Base-by-base conservation (phyloP, 1,140 invertebrate genomes). In the Sycophaga agraensis region DNA sequence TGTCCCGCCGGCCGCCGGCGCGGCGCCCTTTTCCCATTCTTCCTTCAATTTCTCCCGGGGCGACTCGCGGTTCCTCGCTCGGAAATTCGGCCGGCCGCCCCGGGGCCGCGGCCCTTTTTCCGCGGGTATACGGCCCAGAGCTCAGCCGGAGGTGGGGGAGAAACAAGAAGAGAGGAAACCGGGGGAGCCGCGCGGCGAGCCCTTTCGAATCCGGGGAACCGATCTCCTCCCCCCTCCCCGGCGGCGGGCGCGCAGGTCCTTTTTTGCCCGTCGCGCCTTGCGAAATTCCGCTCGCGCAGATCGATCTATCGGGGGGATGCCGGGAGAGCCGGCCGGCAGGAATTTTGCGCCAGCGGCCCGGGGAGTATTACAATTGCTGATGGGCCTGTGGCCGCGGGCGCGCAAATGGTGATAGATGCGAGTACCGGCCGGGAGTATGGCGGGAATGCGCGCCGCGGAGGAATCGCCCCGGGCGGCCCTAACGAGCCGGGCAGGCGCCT, bases 1-100 rank as follows among this genome's bases (percentile, higher is more conserved):
- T 62, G 51, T 64, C 55, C 24, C 11, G n/a, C 11, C 35, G 3
- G 26, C 16, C 28, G 16, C 9, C 4, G 14, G 31, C 12, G 17
- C 31, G 8, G 5, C 26, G 31, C 28, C 51, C 50, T 59, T 59
- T 50, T 24, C 37, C 57, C 37, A 55, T 56, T 50, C 54, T 57
- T 50, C 39, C 35, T 35, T 40, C 51, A 40, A 56, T 63, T 66
- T 63, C 64, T 70, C 31, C 28, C 17, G 56, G 26, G n/a, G 39
- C 61, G 28, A 59, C 54, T 17, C 45, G 26, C 40, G 56, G 56
- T 12, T 16, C 12, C n/a, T 16, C 26, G 21, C 11, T 0, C 22
- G n/a, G 24, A 14, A 39, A 39, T 39, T 4, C 28, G 5, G 28
- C 28, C 5, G 5, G 28, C 28, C 5, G 28, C 31, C 6, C 16